A percentile compares a stretch with the other conserved stretches of the same genome.
These are phyloP conservation scores for Limulus polyphemus DNA, from an alignment of 2,888 invertebrate species.

Conservation along the genomic window DNA sequence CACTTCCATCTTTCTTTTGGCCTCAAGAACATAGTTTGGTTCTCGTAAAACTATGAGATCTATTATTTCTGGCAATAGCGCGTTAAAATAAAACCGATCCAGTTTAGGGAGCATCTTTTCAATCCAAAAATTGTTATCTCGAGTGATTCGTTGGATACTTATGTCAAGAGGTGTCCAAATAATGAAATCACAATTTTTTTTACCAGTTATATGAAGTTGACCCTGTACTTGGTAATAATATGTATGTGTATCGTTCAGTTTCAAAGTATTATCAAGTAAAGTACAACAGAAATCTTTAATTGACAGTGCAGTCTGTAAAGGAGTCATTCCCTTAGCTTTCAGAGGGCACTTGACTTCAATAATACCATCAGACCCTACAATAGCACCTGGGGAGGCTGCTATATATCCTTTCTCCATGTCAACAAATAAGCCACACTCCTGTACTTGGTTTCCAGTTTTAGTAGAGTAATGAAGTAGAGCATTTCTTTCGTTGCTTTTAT, in stretches of 20 bases:
- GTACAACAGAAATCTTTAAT: background rate
- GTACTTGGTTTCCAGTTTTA: background rate
- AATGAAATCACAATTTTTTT: background rate
- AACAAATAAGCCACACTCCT: background rate
- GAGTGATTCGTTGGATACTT: background rate
- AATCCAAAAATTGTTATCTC: background rate
- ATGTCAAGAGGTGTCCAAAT: background rate
- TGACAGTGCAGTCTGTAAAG: background rate
- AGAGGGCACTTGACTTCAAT: slow-evolving; percentile 1
- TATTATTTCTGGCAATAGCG: background rate
- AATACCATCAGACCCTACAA: background rate
- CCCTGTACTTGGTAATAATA: slow-evolving; percentile 3
- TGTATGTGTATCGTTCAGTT: background rate
- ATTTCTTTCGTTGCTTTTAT: background rate
- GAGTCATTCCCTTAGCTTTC: background rate
- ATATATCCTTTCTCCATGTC: background rate
- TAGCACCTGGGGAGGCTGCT: background rate
- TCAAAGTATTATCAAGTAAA: background rate
- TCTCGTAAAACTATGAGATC: background rate
- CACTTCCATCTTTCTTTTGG: background rate
- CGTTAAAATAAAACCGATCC: background rate
- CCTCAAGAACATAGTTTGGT: background rate
- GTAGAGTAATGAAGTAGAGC: background rate
- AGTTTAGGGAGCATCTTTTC: background rate
- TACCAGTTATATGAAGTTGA: background rate